phyloP scores from a whole-genome alignment of 2,113 vertebrate genomes.

The Theristicus caerulescens region DNA sequence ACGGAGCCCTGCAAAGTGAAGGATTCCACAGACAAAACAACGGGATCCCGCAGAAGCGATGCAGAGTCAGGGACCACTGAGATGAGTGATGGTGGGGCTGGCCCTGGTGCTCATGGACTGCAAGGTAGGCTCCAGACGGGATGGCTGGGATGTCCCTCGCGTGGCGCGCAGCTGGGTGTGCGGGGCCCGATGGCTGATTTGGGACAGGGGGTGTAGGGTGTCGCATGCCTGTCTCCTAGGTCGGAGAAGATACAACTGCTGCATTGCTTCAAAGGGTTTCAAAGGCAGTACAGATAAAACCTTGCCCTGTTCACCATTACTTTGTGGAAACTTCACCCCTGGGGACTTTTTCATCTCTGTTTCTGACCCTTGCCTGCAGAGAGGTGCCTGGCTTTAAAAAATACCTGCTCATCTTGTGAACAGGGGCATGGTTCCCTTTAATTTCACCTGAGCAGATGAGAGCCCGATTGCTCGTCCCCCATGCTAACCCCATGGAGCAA shows the following conservation, averaged over 20 bases:
- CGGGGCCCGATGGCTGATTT: rapidly evolving
- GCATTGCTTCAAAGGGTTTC: not conserved
- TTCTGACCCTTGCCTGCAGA: not conserved
- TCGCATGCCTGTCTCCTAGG: rapidly evolving
- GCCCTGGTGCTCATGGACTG: not conserved
- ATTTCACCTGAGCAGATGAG: not conserved
- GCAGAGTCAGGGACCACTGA: rapidly evolving
- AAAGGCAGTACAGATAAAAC: not conserved
- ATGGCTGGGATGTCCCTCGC: rapidly evolving
- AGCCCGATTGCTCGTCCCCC: not conserved
- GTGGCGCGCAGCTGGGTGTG: not conserved
- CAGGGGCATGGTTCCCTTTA: not conserved
- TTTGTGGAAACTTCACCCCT: not conserved
- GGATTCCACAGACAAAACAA: not conserved
- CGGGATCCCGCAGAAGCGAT: not conserved
- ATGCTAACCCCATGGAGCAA: not conserved
- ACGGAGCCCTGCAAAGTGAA: not conserved
- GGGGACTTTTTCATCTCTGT: not conserved
- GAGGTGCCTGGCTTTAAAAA: not conserved
- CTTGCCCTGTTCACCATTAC: not conserved
- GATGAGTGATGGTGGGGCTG: rapidly evolving
- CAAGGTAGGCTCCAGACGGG: not conserved
- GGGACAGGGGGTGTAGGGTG: not conserved
- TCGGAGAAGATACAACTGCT: not conserved
- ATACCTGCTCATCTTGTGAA: not conserved